Evolutionary conservation across 2,113 vertebrate species (phyloP), one percentile per base, ranked within the genome.

Genomic region (Pterophyllum scalare): DNA sequence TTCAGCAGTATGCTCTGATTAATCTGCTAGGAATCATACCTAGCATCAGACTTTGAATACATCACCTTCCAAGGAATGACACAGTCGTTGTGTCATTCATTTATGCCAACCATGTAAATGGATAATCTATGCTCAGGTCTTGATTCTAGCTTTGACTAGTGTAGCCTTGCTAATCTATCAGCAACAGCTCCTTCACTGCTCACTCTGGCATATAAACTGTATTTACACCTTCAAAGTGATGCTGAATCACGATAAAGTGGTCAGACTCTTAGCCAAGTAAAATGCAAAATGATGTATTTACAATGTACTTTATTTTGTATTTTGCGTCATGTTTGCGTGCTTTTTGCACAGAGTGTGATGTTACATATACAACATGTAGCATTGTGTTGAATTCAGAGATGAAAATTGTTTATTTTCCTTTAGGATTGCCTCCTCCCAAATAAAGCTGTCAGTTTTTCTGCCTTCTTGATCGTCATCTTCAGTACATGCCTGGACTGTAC

Each of bases 401-500:
- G 38, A 64, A 81, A 43, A 52, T 49, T 35, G 59, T 22, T 52
- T 54, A 82, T 59, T 80, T 80, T 83, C 22, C 20, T 6, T 35
- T 38, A 38, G 31, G 52, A 33, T 77, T 26, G 61, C 60, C 67
- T 31, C 15, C 52, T 79, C 74, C 46, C 70, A 54, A 76, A 79
- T 24, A 35, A 49, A 81, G 54, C 79, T 70, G 40, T 61, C 75
- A 31, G 11, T 86, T 83, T 38, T 87, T 83, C 85, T 82, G 84
- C 82, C 90, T 88, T 91, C 95, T 97, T 97, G 94, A 72, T 72
- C 11, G 52, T 49, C 95, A 96, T 56, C 62, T 79, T 94, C 79
- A 89, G 49, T 80, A 83, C 80, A 94, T 79, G 91, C 87, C 84
- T 61, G 57, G 86, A 92, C 84, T 94, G 89, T 93, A 93, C 96